Percentiles rank a stretch among this genome's conserved stretches.
phyloP scores from a whole-genome alignment of 2,797 vertebrate species.

The Platyrinchus mystaceus region DNA sequence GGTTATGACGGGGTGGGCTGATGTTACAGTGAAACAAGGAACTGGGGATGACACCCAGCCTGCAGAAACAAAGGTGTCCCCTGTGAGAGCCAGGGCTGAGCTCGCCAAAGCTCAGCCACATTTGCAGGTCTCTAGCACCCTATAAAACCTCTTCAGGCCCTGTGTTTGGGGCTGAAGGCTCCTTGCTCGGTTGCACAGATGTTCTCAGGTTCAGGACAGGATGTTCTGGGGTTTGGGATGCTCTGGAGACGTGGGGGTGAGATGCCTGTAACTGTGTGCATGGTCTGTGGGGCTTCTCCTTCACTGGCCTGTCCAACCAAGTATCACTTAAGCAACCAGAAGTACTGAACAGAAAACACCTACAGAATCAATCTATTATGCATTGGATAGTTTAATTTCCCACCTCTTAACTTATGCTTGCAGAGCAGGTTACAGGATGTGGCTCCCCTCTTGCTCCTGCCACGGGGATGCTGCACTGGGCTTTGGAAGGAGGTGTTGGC shows the following conservation, averaged over 20 bases:
- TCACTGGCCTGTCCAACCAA: neutral
- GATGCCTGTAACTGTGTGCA: accelerated
- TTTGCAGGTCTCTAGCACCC: neutral
- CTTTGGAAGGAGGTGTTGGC: neutral
- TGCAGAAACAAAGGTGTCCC: accelerated
- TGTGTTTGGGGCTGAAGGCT: neutral
- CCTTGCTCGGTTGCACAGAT: neutral
- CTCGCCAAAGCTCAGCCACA: neutral
- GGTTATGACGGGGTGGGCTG: accelerated
- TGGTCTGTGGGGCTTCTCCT: neutral
- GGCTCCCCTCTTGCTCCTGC: neutral
- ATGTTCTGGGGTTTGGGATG: neutral
- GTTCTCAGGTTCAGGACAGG: neutral
- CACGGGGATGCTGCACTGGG: accelerated
- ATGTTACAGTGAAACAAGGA: accelerated
- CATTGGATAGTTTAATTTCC: neutral
- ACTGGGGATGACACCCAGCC: neutral
- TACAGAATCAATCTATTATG: neutral
- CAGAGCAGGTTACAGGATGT: neutral
- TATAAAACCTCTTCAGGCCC: neutral
- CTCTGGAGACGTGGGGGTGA: neutral
- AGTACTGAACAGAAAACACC: neutral
- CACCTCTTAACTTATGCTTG: neutral
- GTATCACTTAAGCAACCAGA: neutral
- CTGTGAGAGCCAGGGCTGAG: neutral